Conservation (phyloP, 2,797 vertebrate genomes). For the Oreochromis grahami region DNA sequence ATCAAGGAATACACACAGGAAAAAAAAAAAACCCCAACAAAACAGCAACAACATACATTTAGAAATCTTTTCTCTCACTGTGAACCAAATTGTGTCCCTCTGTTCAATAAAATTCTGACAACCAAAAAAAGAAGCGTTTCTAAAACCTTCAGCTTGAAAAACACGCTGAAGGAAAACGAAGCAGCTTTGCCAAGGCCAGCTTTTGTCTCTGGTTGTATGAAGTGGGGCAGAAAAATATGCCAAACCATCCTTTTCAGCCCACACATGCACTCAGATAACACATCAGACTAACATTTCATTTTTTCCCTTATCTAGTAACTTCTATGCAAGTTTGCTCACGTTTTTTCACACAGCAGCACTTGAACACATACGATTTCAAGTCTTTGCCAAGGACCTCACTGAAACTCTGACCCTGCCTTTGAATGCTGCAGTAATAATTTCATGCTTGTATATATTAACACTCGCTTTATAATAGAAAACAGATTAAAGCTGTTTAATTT, state of each 20-base stretch:
- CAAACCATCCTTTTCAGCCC: conserved; percentile 2
- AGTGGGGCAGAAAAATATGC: conserved; percentile 5
- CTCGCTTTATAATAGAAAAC: not conserved
- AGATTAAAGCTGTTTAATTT: not conserved
- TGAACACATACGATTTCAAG: not conserved
- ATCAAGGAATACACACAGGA: not conserved
- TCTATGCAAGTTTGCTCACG: not conserved
- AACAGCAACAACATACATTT: not conserved
- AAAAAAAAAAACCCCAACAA: not conserved
- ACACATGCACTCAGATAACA: not conserved
- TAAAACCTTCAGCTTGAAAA: conserved; percentile 31
- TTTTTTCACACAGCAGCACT: conserved; percentile 5
- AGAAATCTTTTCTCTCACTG: not conserved
- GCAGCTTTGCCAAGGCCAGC: conserved; percentile 33
- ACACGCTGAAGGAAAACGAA: not conserved
- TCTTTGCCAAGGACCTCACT: conserved; percentile 6
- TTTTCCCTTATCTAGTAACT: not conserved
- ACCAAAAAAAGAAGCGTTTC: conserved; percentile 2
- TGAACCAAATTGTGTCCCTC: not conserved
- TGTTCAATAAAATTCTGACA: conserved; percentile 3
- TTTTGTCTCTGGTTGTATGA: conserved; percentile 35
- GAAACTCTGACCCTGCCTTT: not conserved
- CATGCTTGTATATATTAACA: not conserved
- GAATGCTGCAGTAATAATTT: not conserved
- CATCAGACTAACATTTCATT: not conserved